Base-by-base conservation (phyloP, 2,113 vertebrate genomes). In the Clarias gariepinus region DNA sequence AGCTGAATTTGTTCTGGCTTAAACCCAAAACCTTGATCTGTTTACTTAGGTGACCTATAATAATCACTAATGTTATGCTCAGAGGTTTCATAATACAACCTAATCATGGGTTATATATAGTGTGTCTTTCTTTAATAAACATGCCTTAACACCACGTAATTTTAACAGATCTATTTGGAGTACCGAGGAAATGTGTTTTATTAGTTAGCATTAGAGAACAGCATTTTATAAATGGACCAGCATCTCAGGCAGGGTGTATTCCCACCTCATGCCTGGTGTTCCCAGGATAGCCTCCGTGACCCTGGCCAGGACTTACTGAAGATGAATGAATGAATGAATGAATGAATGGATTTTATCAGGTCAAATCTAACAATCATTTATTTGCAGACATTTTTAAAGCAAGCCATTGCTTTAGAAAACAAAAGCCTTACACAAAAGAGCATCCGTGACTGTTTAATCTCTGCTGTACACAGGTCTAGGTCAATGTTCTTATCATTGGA, bases 91-190 rank as follows among this genome's bases (percentile, higher is more conserved):
- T 87, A 87, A 90, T 80, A 83, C 85, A 82, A 66, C 66, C 85
- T 86, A 89, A 89, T 86, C 83, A 36, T 61, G 63, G 85, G 82
- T 85, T 90, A 90, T 90, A 89, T 83, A 89, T 88, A 89, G 82
- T 81, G 33, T 64, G 60, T 66, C 85, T 80, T 47, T 47, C 82
- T 85, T 83, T 86, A 88, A 86, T 89, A 73, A 87, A 58, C 52
- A 88, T 69, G 73, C 63, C 81, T 66, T 81, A 86, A 88, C 87
- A 88, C 85, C 81, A 55, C 78, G 23, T 86, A 89, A 90, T 87
- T 86, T 84, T 41, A 79, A 86, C 85, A 76, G 69, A 84, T 71
- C 85, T 89, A 57, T 68, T 68, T 84, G 61, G 58, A 73, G 53
- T 57, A 78, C 82, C 69, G 74, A 61, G 79, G 82, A 90, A 88